Conservation (phyloP, 2,797 vertebrate genomes). For the Leucoraja ocellata region DNA sequence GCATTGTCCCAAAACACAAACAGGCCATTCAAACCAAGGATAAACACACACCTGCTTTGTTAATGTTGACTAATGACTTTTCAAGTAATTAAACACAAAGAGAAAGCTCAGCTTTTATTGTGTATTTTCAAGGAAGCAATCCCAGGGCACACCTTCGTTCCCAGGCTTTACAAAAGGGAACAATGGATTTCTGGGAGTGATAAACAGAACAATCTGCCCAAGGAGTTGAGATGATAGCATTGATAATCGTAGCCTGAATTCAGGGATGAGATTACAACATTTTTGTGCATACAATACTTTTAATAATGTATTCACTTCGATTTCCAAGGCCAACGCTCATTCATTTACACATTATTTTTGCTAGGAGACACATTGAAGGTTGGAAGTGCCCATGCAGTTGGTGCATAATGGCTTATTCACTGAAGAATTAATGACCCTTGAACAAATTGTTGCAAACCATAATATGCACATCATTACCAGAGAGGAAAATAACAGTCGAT, state of each 20-base stretch:
- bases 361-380: not conserved
- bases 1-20: not conserved
- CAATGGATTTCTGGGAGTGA: not conserved
- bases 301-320: not conserved
- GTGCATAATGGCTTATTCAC: not conserved
- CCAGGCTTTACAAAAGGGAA: not conserved
- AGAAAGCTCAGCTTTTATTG: constrained; percentile 15
- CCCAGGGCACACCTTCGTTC: not conserved
- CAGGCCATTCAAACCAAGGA: not conserved
- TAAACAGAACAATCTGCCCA: not conserved
- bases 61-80: constrained; percentile 36
- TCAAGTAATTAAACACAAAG: constrained; percentile 10
- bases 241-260: not conserved
- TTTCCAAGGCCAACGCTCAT: not conserved
- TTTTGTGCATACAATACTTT: not conserved
- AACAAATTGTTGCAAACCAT: constrained; percentile 1
- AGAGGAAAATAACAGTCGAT: not conserved
- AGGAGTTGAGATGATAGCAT: not conserved
- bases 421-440: constrained; percentile 2
- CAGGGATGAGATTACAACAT: not conserved
- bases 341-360: constrained; percentile 24
- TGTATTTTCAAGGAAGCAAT: not conserved
- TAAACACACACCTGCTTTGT: constrained; percentile 12
- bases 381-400: constrained; percentile 13
- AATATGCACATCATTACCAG: constrained; percentile 24